Evolutionary conservation across 2,888 invertebrate genomes (phyloP).

Genomic region (Lypha dubia): DNA sequence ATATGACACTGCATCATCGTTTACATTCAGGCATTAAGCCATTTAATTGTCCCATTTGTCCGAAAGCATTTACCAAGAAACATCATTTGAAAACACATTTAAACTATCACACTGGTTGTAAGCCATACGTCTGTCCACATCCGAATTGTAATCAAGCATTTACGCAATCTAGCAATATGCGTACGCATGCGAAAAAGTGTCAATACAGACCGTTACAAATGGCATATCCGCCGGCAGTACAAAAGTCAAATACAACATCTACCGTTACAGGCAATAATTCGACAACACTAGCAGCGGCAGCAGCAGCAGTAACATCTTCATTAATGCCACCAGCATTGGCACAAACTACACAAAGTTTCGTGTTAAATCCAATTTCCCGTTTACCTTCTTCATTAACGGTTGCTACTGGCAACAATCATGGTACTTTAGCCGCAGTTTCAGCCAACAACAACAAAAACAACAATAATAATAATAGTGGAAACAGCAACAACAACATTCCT

Average conservation of each 20-base stretch:
- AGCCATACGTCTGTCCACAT: constrained; percentile 89
- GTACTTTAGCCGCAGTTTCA: constrained; percentile 32
- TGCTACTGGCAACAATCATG: constrained; percentile 21
- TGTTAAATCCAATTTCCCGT: constrained; percentile 65
- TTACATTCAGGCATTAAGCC: constrained; percentile 93
- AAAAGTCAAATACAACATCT: constrained; percentile 62
- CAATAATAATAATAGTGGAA: constrained; percentile 39
- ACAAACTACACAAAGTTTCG: constrained; percentile 49
- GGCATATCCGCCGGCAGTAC: constrained; percentile 74
- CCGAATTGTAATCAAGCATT: constrained; percentile 89
- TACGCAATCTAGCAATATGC: constrained; percentile 94
- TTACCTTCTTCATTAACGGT: constrained; percentile 50
- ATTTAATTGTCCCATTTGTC: constrained; percentile 85
- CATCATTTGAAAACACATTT: constrained; percentile 93
- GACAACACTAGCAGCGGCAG: constrained; percentile 25
- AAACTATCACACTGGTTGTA: constrained; percentile 92
- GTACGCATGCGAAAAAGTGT: constrained; percentile 93
- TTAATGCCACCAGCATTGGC: not conserved
- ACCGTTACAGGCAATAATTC: constrained; percentile 55
- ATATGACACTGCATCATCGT: constrained; percentile 92
- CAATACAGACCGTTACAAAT: constrained; percentile 80
- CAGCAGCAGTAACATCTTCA: constrained; percentile 56
- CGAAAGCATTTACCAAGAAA: constrained; percentile 92
- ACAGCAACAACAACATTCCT: constrained; percentile 68
- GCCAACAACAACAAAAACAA: constrained; percentile 33